Evolutionary conservation across 2,888 invertebrate species (phyloP).

Genomic region (Shargacucullia verbasci): DNA sequence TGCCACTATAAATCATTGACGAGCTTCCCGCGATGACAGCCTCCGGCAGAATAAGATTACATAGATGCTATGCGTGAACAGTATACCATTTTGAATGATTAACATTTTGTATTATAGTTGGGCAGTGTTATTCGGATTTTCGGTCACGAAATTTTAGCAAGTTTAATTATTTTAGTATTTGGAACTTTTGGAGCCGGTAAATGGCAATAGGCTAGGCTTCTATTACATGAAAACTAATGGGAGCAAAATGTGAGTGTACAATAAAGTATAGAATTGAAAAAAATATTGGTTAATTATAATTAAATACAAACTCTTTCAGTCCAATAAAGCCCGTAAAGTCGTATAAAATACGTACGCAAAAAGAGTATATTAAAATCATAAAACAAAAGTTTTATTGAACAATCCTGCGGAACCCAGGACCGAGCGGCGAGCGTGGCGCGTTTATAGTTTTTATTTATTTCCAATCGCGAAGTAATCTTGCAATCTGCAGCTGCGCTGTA

Average conservation of each 20-base stretch:
- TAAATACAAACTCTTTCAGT: too few relatives aligned
- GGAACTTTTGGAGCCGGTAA: too few relatives aligned
- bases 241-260: too few relatives aligned
- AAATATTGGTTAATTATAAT: too few relatives aligned
- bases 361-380: slow-evolving; percentile 28
- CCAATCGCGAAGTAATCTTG: slow-evolving; percentile 61
- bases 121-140: too few relatives aligned
- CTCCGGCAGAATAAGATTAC: slow-evolving; percentile 7
- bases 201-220: too few relatives aligned
- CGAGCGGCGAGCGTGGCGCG: slow-evolving; percentile 10
- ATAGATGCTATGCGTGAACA: not conserved
- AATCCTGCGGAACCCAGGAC: slow-evolving; percentile 23
- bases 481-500: slow-evolving; percentile 52
- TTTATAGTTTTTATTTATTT: slow-evolving; percentile 60
- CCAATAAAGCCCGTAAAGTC: not conserved
- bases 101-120: too few relatives aligned
- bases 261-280: too few relatives aligned
- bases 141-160: too few relatives aligned
- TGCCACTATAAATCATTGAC: slow-evolving; percentile 48
- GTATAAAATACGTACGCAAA: slow-evolving; percentile 11
- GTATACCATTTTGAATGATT: too few relatives aligned
- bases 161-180: too few relatives aligned
- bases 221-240: too few relatives aligned
- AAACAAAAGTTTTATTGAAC: slow-evolving; percentile 37
- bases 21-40: slow-evolving; percentile 24